Evolutionary conservation across 35 echinoderm and acorn worm genomes (phyloP).

Genomic region (Ptychodera flava): DNA sequence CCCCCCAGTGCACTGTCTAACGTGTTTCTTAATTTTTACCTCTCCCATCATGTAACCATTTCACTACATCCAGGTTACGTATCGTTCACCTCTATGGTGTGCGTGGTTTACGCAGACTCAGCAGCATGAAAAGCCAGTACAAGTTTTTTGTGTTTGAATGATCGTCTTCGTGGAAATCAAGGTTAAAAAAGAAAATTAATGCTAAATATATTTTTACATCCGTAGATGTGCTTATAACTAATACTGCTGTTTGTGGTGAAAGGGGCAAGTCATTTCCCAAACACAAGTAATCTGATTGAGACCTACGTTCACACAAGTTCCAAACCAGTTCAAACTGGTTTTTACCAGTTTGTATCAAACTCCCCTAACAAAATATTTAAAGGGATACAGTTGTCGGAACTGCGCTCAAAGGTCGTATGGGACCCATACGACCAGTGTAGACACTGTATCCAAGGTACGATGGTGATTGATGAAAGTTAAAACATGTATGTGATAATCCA

Average conservation of each 20-base stretch:
- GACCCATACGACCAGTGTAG: no score
- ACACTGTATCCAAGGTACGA: no score
- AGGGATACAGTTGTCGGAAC: no score
- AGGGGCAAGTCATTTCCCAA: background rate
- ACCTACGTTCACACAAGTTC: no score
- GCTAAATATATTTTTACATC: background rate
- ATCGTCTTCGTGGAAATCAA: background rate
- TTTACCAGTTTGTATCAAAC: no score
- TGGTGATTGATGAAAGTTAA: no score
- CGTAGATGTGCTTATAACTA: background rate
- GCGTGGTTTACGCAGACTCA: slow-evolving; percentile 60
- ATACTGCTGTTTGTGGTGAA: background rate
- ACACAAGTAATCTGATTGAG: no score
- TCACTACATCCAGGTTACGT: background rate
- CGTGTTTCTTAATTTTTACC: background rate
- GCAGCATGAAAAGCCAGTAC: slow-evolving; percentile 68
- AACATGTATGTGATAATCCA: no score
- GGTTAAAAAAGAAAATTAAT: background rate
- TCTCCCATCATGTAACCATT: background rate
- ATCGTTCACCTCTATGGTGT: slow-evolving; percentile 80
- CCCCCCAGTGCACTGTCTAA: no score
- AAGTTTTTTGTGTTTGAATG: background rate
- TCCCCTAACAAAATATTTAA: no score
- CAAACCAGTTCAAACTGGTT: background rate
- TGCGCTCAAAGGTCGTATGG: no score